A percentile compares a stretch with the other conserved stretches of the same genome.
phyloP scores from a whole-genome alignment of 2,797 vertebrate species.

The Lophotriccus pileatus region DNA sequence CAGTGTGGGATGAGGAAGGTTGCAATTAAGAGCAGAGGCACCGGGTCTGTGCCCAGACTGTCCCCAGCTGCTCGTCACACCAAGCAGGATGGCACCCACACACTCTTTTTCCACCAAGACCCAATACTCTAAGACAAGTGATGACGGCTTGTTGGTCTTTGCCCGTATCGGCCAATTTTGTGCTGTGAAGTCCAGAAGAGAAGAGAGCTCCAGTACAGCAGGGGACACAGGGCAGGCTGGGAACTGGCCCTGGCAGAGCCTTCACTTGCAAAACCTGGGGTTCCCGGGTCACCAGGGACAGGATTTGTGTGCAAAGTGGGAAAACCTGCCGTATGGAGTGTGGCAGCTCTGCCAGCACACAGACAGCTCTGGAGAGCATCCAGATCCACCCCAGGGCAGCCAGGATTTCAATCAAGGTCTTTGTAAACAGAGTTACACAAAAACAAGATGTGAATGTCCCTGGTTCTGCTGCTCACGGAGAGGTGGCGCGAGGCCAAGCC shows the following conservation, averaged over 20 bases:
- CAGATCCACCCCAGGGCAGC: constrained; percentile 4
- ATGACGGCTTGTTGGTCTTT: neutral
- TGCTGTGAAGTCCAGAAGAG: neutral
- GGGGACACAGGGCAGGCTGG: neutral
- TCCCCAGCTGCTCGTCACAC: neutral
- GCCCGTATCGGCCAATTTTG: neutral
- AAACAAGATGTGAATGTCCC: neutral
- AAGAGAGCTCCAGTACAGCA: fast-evolving
- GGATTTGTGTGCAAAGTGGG: neutral
- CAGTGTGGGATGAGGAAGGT: neutral
- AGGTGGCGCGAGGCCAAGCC: neutral
- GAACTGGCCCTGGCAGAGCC: neutral
- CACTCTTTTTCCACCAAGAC: neutral
- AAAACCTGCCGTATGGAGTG: neutral
- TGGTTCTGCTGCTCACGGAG: neutral
- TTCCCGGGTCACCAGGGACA: neutral
- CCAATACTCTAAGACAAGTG: neutral
- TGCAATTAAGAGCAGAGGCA: neutral
- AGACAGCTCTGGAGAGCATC: neutral
- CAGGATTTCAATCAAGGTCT: neutral
- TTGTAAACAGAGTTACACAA: neutral
- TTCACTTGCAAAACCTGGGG: neutral
- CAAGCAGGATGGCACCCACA: neutral
- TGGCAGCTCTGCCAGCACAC: neutral
- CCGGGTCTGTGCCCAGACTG: neutral